Evolutionary conservation across 1,140 invertebrate genomes (phyloP).

Genomic region (Monomorium pharaonis): DNA sequence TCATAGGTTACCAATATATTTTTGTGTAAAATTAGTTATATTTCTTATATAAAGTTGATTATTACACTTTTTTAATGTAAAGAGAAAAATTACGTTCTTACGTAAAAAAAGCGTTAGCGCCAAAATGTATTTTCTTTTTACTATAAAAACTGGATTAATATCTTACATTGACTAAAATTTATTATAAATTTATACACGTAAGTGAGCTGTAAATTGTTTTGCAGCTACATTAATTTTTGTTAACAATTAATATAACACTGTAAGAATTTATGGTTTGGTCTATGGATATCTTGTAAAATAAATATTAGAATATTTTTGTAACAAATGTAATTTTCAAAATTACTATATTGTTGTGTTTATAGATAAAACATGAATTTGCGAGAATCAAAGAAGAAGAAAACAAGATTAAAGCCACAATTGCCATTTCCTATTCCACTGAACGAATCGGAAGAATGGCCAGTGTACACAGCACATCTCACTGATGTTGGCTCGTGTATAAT

Average conservation of each 20-base stretch:
- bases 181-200: background rate
- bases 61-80: background rate
- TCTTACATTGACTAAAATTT: background rate
- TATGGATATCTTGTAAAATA: background rate
- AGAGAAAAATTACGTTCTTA: background rate
- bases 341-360: background rate
- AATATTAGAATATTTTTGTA: background rate
- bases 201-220: background rate
- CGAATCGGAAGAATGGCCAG: constrained; percentile 82
- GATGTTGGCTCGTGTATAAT: constrained; percentile 88
- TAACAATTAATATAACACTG: background rate
- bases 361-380: constrained; percentile 82
- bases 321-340: background rate
- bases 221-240: background rate
- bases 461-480: constrained; percentile 88
- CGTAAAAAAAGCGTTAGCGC: background rate
- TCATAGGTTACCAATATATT: background rate
- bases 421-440: constrained; percentile 84
- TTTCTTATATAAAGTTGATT: background rate
- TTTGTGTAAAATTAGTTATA: background rate
- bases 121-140: background rate
- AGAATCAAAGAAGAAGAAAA: constrained; percentile 83
- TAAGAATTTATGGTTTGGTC: background rate
- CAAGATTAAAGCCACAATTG: constrained; percentile 74
- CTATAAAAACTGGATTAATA: background rate